phyloP scores from a whole-genome alignment of 2,888 invertebrate species.

The Plebejus melissa region DNA sequence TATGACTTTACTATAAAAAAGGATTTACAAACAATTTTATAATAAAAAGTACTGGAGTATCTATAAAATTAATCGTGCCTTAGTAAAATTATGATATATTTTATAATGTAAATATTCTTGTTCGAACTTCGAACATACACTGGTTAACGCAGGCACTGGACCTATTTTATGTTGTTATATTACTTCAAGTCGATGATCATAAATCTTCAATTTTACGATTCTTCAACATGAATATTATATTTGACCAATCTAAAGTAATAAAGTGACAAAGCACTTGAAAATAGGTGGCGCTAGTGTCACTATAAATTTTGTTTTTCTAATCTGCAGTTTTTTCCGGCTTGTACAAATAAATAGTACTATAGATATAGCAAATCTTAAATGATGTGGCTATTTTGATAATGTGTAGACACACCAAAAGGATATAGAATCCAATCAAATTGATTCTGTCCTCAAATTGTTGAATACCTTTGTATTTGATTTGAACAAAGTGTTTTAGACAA shows the following conservation, averaged over 20 bases:
- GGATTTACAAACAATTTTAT: neutral
- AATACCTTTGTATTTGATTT: conserved; percentile 21
- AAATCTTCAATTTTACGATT: neutral
- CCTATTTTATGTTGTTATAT: neutral
- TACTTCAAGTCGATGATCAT: neutral
- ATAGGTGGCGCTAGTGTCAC: neutral
- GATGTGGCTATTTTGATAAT: neutral
- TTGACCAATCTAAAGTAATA: neutral
- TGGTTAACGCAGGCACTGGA: conserved; percentile 13
- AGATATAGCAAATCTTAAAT: neutral
- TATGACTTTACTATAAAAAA: neutral
- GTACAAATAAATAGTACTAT: neutral
- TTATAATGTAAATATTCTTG: conserved; percentile 17
- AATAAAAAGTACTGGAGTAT: too few species aligned
- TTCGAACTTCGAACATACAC: conserved; percentile 9
- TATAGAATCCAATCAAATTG: neutral
- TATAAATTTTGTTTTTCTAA: neutral
- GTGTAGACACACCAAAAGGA: neutral
- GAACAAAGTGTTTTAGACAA: conserved; percentile 33
- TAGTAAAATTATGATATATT: conserved; percentile 10
- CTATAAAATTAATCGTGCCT: neutral
- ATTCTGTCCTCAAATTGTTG: neutral
- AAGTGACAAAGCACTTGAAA: neutral
- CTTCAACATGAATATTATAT: neutral
- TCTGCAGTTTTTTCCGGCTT: neutral